These are phyloP conservation scores for Troides oblongomaculatus DNA, from an alignment of 2,888 invertebrate species.

Conservation along the genomic window DNA sequence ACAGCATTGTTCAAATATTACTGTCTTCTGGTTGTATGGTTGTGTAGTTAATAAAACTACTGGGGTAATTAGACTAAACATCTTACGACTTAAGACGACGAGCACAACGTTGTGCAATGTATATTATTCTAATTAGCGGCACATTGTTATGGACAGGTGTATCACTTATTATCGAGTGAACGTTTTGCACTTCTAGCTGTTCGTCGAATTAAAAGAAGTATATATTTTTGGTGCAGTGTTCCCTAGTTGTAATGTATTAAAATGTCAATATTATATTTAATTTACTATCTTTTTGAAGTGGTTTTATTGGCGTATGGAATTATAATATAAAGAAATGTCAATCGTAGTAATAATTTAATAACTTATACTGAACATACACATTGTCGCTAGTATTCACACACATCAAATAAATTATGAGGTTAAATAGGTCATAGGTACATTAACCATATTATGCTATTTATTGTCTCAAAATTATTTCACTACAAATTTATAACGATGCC, in stretches of 20 bases:
- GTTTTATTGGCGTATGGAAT: constrained; percentile 43
- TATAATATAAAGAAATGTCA: constrained; percentile 13
- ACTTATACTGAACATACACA: constrained; percentile 74
- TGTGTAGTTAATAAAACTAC: too few relatives aligned
- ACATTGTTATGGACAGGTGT: too few relatives aligned
- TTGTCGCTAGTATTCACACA: constrained; percentile 68
- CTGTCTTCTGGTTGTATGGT: too few relatives aligned
- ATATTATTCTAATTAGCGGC: too few relatives aligned
- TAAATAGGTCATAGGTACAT: constrained; percentile 69
- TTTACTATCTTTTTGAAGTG: constrained; percentile 52
- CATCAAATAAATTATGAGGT: constrained; percentile 80
- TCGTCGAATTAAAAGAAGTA: constrained; percentile 6
- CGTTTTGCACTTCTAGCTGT: too few relatives aligned
- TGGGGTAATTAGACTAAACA: too few relatives aligned
- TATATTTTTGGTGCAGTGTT: constrained; percentile 68
- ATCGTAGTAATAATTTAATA: constrained; percentile 70
- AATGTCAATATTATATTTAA: constrained; percentile 67
- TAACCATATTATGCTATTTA: constrained; percentile 61
- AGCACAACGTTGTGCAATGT: too few relatives aligned
- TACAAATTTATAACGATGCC: constrained; percentile 79
- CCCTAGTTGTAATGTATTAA: constrained; percentile 54
- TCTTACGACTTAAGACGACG: too few relatives aligned
- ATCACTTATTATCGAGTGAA: too few relatives aligned
- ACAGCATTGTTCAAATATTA: too few relatives aligned
- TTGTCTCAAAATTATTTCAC: constrained; percentile 66